Percentiles rank a stretch among this genome's conserved stretches.
phyloP scores from a whole-genome alignment of 2,888 invertebrate genomes.

The Morpho achilles region DNA sequence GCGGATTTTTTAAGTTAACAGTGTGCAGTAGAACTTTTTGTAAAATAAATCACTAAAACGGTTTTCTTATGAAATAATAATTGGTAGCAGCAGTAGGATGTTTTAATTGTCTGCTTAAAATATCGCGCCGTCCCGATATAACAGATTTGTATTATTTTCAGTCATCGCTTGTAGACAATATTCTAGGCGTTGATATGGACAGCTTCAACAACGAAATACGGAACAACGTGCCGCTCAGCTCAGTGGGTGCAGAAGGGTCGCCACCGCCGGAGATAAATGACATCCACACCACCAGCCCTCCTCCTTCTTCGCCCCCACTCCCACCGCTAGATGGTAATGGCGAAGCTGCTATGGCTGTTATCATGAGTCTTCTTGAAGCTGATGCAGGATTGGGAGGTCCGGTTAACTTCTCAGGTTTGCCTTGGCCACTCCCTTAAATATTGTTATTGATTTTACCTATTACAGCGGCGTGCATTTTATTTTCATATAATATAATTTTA shows the following conservation, averaged over 20 bases:
- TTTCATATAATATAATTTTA: background rate
- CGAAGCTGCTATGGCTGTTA: slow-evolving; percentile 94
- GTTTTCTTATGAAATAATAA: too few relatives aligned
- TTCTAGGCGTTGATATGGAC: slow-evolving; percentile 40
- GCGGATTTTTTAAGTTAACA: too few relatives aligned
- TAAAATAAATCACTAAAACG: too few relatives aligned
- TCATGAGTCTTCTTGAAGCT: slow-evolving; percentile 93
- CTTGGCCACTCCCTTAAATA: slow-evolving; percentile 88
- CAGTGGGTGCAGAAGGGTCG: slow-evolving; percentile 36
- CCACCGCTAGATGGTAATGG: slow-evolving; percentile 84
- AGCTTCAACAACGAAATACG: slow-evolving; percentile 41
- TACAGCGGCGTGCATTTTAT: background rate
- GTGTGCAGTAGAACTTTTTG: too few relatives aligned
- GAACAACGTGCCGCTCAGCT: slow-evolving; percentile 56
- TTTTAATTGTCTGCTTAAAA: too few relatives aligned
- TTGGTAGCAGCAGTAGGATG: too few relatives aligned
- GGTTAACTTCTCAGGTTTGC: slow-evolving; percentile 90
- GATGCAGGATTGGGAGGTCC: slow-evolving; percentile 94
- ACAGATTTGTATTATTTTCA: slow-evolving; percentile 31
- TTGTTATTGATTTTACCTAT: too few relatives aligned
- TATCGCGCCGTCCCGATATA: background rate
- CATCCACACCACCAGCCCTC: slow-evolving; percentile 28
- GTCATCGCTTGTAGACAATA: slow-evolving; percentile 48
- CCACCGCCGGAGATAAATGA: slow-evolving; percentile 48
- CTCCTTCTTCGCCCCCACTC: slow-evolving; percentile 44